Evolutionary conservation across 2,888 invertebrate genomes (phyloP).

Genomic region (Andrena bicolor): DNA sequence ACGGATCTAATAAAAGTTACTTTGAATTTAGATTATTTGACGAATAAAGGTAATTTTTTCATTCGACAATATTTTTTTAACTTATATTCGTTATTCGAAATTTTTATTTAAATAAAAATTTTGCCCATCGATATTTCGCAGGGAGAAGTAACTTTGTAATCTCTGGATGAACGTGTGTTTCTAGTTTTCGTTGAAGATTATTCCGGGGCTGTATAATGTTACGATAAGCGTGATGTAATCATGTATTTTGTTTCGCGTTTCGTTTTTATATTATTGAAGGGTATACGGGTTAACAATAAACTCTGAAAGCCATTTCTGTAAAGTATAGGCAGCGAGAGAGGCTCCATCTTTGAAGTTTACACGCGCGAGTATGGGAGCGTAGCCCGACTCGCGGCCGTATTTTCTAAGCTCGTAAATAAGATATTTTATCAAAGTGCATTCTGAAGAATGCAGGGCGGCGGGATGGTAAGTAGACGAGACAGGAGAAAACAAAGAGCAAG

Average conservation of each 20-base stretch:
- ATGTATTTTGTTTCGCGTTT: neutral
- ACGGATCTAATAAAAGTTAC: too few species aligned
- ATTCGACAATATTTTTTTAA: too few species aligned
- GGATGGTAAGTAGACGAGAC: slow-evolving; percentile 68
- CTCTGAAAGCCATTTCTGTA: neutral
- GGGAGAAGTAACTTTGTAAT: too few species aligned
- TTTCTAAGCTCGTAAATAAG: slow-evolving; percentile 55
- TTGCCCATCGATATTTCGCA: too few species aligned
- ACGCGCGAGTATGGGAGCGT: neutral
- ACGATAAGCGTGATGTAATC: neutral
- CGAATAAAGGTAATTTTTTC: too few species aligned
- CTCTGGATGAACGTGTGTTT: too few species aligned
- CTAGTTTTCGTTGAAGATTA: too few species aligned
- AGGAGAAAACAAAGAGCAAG: slow-evolving; percentile 72
- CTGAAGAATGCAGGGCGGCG: slow-evolving; percentile 53
- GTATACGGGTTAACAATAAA: slow-evolving; percentile 10
- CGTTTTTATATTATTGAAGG: neutral
- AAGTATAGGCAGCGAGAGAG: neutral
- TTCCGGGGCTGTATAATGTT: neutral
- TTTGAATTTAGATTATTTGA: too few species aligned
- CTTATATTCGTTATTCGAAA: too few species aligned
- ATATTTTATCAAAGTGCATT: slow-evolving; percentile 58
- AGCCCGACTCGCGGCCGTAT: slow-evolving; percentile 22
- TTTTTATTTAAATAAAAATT: too few species aligned
- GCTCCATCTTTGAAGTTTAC: neutral